Conservation (phyloP, 2,888 invertebrate species). For the Copidosoma aretas region DNA sequence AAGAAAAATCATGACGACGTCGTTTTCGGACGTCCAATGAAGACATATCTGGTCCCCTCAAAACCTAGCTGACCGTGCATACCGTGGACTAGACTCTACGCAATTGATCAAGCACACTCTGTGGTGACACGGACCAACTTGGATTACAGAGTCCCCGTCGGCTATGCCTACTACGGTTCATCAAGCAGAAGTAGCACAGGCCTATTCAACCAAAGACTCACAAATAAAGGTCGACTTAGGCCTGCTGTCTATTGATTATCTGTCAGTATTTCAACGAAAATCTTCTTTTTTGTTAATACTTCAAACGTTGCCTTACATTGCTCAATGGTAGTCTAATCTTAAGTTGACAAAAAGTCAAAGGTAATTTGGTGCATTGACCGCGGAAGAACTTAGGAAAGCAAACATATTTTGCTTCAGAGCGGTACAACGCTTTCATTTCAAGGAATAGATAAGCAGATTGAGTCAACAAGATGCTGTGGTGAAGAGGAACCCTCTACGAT, state of each 20-base stretch:
- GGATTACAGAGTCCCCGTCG: too few species aligned
- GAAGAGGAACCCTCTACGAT: neutral
- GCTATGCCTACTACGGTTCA: neutral
- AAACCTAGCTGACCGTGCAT: neutral
- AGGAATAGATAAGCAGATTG: neutral
- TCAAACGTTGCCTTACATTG: neutral
- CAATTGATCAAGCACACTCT: neutral
- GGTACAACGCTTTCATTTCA: neutral
- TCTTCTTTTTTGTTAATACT: neutral
- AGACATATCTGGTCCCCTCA: neutral
- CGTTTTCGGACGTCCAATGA: neutral
- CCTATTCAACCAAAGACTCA: neutral
- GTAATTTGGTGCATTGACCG: too few species aligned
- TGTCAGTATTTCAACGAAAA: neutral
- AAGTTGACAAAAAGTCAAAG: neutral
- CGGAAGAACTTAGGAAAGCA: neutral
- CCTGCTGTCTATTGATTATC: neutral
- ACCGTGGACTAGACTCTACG: neutral
- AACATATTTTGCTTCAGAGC: neutral
- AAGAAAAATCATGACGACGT: neutral
- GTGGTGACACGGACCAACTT: neutral
- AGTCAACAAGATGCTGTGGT: neutral
- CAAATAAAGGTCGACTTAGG: neutral
- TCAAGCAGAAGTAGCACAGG: neutral
- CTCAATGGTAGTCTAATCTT: neutral